Evolutionary conservation across 2,888 invertebrate genomes (phyloP).

Genomic region (Ophion costatus): DNA sequence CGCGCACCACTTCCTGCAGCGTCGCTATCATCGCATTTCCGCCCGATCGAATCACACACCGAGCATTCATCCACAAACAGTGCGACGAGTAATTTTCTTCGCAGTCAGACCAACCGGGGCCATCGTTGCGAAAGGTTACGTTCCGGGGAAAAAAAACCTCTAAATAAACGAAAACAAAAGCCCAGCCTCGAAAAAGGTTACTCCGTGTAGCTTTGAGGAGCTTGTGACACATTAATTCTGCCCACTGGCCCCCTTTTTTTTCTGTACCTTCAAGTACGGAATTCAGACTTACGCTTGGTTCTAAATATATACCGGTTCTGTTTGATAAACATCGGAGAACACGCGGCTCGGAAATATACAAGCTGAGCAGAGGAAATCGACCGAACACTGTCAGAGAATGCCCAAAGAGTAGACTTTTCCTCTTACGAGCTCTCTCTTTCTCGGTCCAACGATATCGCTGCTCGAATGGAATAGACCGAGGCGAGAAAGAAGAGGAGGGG

Average conservation of each 20-base stretch:
- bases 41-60: conserved; percentile 31
- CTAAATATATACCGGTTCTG: conserved; percentile 80
- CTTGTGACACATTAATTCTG: conserved; percentile 3
- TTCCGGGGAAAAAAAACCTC: conserved; percentile 4
- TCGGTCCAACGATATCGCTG: not conserved
- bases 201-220: conserved; percentile 18
- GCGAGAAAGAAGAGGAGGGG: not conserved
- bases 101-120: conserved; percentile 16
- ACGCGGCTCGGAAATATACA: conserved; percentile 70
- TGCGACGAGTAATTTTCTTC: conserved; percentile 34
- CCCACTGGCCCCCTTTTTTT: conserved; percentile 37
- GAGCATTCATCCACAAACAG: conserved; percentile 53
- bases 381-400: conserved; percentile 59
- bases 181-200: conserved; percentile 20
- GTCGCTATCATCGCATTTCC: conserved; percentile 55
- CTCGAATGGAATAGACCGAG: not conserved
- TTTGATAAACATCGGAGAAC: conserved; percentile 78
- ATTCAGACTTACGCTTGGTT: conserved; percentile 69
- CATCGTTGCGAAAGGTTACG: conserved; percentile 14
- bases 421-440: not conserved
- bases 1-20: conserved; percentile 58
- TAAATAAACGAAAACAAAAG: not conserved
- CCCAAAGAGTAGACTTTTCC: conserved; percentile 17
- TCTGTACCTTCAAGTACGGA: conserved; percentile 53
- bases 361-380: conserved; percentile 67